A percentile compares a stretch with the other conserved stretches of the same genome.
phyloP scores from a whole-genome alignment of 1,140 invertebrate genomes.

The Cydia fagiglandana region DNA sequence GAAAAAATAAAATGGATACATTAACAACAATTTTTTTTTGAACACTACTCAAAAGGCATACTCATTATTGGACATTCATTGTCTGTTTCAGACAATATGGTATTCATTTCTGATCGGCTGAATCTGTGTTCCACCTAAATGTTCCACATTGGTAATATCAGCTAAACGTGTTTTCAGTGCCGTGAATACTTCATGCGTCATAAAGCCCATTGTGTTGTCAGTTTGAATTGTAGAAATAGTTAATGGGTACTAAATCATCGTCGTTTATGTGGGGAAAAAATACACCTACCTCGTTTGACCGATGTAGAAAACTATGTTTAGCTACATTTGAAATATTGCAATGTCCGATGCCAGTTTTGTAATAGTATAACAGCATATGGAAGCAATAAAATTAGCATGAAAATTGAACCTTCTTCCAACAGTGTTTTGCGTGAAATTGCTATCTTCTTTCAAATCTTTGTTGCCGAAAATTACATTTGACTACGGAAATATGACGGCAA shows the following conservation, averaged over 20 bases:
- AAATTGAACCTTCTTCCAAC: not conserved
- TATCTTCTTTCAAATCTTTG: conserved; percentile 24
- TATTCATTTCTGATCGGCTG: not conserved
- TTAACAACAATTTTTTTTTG: not conserved
- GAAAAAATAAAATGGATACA: not conserved
- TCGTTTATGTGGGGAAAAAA: conserved; percentile 9
- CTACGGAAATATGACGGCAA: conserved; percentile 9
- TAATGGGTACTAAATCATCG: conserved; percentile 12
- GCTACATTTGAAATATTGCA: too few relatives aligned
- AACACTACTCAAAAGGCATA: not conserved
- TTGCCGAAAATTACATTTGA: conserved; percentile 23
- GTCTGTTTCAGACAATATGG: not conserved
- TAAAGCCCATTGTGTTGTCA: conserved; percentile 26
- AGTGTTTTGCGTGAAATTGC: conserved; percentile 34
- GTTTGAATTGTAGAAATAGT: conserved; percentile 22
- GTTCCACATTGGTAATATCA: not conserved
- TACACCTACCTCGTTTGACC: not conserved
- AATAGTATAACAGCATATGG: too few relatives aligned
- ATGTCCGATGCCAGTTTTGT: too few relatives aligned
- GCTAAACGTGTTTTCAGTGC: conserved; percentile 21
- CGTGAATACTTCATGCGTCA: conserved; percentile 19
- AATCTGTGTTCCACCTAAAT: not conserved
- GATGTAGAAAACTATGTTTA: not conserved
- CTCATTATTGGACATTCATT: not conserved
- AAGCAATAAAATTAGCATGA: not conserved